phyloP scores from a whole-genome alignment of 2,888 invertebrate species.

The Abrostola triplasia region DNA sequence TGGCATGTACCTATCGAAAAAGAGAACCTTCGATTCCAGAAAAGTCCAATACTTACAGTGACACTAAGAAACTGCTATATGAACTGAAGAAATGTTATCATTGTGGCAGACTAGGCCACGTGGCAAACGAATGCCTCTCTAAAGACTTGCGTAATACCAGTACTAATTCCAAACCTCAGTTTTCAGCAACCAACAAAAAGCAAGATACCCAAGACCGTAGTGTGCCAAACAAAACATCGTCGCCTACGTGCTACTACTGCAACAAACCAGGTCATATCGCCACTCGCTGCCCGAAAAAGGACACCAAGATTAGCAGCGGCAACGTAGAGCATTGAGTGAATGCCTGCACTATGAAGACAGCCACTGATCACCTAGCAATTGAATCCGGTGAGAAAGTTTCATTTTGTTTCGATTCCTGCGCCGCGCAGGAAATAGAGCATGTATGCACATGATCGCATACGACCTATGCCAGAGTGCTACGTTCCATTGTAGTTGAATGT shows the following conservation, averaged over 20 bases:
- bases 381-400: slow-evolving; percentile 7
- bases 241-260: slow-evolving; percentile 7
- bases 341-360: slow-evolving; percentile 3
- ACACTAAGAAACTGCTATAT: slow-evolving; percentile 5
- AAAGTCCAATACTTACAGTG: slow-evolving; percentile 1
- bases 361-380: neutral
- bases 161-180: neutral
- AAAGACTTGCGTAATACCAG: neutral
- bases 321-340: slow-evolving; percentile 2
- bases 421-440: slow-evolving; percentile 8
- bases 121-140: neutral
- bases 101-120: slow-evolving; percentile 1
- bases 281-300: slow-evolving; percentile 1
- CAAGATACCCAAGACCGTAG: neutral
- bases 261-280: slow-evolving; percentile 10
- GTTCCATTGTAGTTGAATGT: slow-evolving; percentile 5
- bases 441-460: slow-evolving; percentile 20
- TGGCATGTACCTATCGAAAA: slow-evolving; percentile 3
- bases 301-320: neutral
- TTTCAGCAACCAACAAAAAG: neutral
- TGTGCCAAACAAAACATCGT: neutral
- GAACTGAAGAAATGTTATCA: neutral
- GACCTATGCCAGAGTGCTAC: slow-evolving; percentile 11
- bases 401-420: slow-evolving; percentile 10
- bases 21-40: neutral